Evolutionary conservation across 2,113 vertebrate genomes (phyloP).

Genomic region (Sciurus niger): DNA sequence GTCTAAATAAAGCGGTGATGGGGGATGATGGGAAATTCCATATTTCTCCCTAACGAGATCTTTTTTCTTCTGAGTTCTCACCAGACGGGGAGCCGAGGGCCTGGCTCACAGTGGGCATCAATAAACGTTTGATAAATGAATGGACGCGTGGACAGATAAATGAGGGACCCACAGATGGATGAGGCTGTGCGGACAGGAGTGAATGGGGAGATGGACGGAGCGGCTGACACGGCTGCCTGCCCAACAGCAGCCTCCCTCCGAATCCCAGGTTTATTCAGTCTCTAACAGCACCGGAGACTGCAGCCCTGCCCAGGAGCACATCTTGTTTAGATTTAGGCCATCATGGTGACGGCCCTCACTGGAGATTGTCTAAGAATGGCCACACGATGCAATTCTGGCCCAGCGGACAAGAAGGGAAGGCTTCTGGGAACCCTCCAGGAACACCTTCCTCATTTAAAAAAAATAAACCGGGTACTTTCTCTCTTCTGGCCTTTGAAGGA

Average conservation of each 20-base stretch:
- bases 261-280: constrained; percentile 22
- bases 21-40: constrained; percentile 81
- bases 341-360: not conserved
- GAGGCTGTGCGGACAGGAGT: not conserved
- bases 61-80: constrained; percentile 74
- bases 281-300: not conserved
- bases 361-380: constrained; percentile 15
- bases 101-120: constrained; percentile 74
- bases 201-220: constrained; percentile 59
- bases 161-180: not conserved
- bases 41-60: constrained; percentile 83
- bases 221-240: not conserved
- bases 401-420: not conserved
- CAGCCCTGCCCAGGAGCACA: not conserved
- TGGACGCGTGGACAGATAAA: constrained; percentile 39
- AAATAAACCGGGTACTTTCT: not conserved
- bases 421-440: not conserved
- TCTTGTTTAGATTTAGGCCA: constrained; percentile 37
- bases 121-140: constrained; percentile 73
- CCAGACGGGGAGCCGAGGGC: constrained; percentile 46
- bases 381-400: constrained; percentile 34
- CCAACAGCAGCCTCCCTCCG: constrained; percentile 15
- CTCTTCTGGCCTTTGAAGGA: constrained; percentile 20
- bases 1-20: constrained; percentile 78
- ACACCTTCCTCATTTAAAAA: constrained; percentile 50